Evolutionary conservation across 2,888 invertebrate species (phyloP).

Genomic region (Catocala sponsa): DNA sequence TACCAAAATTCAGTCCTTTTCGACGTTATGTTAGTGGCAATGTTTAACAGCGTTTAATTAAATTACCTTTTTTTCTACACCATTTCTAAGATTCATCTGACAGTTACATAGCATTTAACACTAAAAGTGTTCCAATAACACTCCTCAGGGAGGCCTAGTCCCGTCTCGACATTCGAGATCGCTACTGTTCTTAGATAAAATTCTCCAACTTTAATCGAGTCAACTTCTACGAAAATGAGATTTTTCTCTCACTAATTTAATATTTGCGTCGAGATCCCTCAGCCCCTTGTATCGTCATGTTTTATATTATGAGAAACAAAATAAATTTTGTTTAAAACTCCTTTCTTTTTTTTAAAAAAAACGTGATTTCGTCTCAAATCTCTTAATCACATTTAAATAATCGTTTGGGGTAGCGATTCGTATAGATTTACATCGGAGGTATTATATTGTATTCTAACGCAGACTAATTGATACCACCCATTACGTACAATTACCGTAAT

Average conservation of each 20-base stretch:
- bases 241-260: background rate
- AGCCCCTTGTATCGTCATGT: background rate
- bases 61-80: constrained; percentile 11
- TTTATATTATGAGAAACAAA: constrained; percentile 5
- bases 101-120: constrained; percentile 32
- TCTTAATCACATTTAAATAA: too few relatives aligned
- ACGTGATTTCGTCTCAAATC: background rate
- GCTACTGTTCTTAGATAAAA: constrained; percentile 19
- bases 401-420: background rate
- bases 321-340: background rate
- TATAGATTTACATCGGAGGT: too few relatives aligned
- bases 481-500: constrained; percentile 16
- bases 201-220: constrained; percentile 32
- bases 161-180: constrained; percentile 16
- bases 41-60: constrained; percentile 26
- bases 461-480: constrained; percentile 12
- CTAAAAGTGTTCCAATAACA: constrained; percentile 47
- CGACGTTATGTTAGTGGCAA: constrained; percentile 5
- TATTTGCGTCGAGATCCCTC: too few relatives aligned
- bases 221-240: constrained; percentile 12
- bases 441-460: background rate
- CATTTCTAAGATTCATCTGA: constrained; percentile 15
- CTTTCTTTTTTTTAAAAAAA: background rate
- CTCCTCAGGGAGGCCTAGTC: constrained; percentile 12
- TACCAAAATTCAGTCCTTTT: constrained; percentile 4